phyloP scores from a whole-genome alignment of 2,888 invertebrate species.

The Limenitis camilla region DNA sequence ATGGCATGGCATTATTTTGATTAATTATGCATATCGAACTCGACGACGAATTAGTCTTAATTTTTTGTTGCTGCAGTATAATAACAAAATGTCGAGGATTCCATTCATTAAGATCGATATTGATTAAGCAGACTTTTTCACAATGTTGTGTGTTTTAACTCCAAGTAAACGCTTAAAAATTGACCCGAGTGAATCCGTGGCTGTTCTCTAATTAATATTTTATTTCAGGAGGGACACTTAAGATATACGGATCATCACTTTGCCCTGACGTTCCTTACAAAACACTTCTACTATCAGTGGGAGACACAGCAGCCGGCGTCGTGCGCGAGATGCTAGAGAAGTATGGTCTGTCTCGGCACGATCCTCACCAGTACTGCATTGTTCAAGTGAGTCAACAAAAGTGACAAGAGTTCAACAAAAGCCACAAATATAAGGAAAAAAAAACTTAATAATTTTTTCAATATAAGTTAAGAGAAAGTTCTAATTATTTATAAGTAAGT shows the following conservation, averaged over 20 bases:
- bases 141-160: no score
- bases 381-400: slow-evolving; percentile 81
- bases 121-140: no score
- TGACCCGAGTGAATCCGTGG: no score
- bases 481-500: no score
- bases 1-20: no score
- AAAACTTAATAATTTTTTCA: neutral
- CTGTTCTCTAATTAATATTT: neutral
- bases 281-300: slow-evolving; percentile 93
- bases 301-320: slow-evolving; percentile 93
- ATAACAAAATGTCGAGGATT: no score
- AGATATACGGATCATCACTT: slow-evolving; percentile 97
- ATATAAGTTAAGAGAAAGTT: no score
- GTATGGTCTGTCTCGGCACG: slow-evolving; percentile 93
- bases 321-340: slow-evolving; percentile 97
- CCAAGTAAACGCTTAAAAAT: no score
- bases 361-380: slow-evolving; percentile 93
- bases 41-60: no score
- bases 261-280: slow-evolving; percentile 99
- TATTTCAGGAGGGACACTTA: slow-evolving; percentile 83
- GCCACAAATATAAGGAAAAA: neutral
- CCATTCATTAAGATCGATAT: no score
- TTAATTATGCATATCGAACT: no score
- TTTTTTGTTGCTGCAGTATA: no score
- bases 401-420: neutral